Percentiles rank a stretch among this genome's conserved stretches.
Conservation (phyloP, 2,888 invertebrate genomes). For the Cepaea hortensis region DNA sequence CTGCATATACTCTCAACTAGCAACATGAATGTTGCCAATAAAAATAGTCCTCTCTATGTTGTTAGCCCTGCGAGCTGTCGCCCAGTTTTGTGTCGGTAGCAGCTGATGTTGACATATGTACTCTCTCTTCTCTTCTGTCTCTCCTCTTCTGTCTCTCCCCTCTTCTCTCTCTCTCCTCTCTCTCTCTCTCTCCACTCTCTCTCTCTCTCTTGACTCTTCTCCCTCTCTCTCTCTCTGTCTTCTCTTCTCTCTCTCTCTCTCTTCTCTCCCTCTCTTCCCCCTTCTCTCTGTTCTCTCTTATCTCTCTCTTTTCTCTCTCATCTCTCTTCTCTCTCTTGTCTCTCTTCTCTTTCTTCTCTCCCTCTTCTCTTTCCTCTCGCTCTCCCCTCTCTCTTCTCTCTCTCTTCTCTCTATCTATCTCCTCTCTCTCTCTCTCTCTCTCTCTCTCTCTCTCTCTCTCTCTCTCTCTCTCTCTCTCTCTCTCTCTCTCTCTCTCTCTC, state of each 20-base stretch:
- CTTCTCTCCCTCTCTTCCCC: background rate
- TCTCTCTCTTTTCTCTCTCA: background rate
- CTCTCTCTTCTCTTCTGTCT: too few species aligned
- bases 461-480: conserved; percentile 18
- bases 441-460: background rate
- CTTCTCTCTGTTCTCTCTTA: background rate
- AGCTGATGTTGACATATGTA: too few species aligned
- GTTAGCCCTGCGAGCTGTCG: too few species aligned
- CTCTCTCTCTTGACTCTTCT: background rate
- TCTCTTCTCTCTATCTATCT: background rate
- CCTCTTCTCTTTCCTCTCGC: background rate
- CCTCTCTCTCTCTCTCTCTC: too few species aligned
- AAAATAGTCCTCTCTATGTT: too few species aligned
- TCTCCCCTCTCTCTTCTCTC: conserved; percentile 13
- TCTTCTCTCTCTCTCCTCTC: background rate
- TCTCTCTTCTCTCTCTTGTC: conserved; percentile 1
- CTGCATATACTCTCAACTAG: too few species aligned
- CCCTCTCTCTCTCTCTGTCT: background rate
- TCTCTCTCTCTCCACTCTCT: conserved; percentile 4
- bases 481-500: background rate
- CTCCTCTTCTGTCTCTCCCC: background rate
- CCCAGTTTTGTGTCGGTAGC: too few species aligned
- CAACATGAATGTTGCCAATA: too few species aligned
- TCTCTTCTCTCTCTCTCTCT: too few species aligned
- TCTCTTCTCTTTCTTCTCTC: background rate